phyloP scores from a whole-genome alignment of 2,113 vertebrate genomes.

The Spea multiplicata region DNA sequence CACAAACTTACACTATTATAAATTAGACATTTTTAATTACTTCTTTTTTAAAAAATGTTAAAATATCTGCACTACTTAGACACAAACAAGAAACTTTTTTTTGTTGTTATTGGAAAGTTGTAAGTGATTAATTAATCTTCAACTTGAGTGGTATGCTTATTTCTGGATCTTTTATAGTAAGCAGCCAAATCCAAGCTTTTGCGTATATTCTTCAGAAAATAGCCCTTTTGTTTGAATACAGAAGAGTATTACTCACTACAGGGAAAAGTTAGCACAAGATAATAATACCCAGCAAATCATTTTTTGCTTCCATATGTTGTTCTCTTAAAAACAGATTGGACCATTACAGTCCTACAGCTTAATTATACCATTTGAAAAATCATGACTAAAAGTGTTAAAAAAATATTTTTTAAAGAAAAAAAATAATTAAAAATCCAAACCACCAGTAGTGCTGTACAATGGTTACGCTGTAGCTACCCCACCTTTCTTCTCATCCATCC shows the following conservation, averaged over 20 bases:
- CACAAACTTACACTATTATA: constrained; percentile 30
- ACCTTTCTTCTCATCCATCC: too few species aligned
- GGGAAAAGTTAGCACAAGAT: constrained; percentile 49
- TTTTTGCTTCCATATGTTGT: constrained; percentile 52
- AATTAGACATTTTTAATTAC: constrained; percentile 61
- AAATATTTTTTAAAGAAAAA: neutral
- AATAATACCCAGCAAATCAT: constrained; percentile 55
- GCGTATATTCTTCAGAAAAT: constrained; percentile 55
- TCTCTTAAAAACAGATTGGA: constrained; percentile 56
- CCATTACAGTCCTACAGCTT: constrained; percentile 52
- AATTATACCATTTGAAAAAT: constrained; percentile 44
- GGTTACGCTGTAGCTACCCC: too few species aligned
- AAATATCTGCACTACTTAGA: constrained; percentile 66
- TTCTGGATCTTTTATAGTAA: constrained; percentile 54
- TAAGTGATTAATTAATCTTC: constrained; percentile 63
- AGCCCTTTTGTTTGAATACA: constrained; percentile 53
- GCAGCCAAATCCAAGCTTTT: constrained; percentile 55
- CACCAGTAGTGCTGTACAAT: neutral
- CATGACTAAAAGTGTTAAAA: neutral
- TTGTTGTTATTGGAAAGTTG: constrained; percentile 62
- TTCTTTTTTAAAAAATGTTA: constrained; percentile 63
- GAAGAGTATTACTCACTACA: constrained; percentile 50
- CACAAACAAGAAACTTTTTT: constrained; percentile 61
- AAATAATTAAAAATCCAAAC: neutral
- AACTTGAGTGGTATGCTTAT: constrained; percentile 60